Base-by-base conservation (phyloP, 1,140 invertebrate genomes). In the Portunus trituberculatus region DNA sequence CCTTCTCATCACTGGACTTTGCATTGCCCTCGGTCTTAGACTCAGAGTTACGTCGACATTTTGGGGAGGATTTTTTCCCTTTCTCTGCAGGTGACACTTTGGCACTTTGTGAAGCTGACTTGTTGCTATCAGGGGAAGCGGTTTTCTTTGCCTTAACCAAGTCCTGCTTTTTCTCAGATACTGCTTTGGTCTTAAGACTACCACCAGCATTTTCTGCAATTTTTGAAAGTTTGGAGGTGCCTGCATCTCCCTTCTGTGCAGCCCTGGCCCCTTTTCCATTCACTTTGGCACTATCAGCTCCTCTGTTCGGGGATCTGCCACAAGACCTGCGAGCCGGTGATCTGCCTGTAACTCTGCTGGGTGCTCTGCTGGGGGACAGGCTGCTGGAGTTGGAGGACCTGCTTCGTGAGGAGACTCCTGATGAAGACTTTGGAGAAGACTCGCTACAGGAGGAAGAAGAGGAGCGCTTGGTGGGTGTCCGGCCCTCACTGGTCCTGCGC, bases 331-430 rank as follows among this genome's bases (percentile, higher is more conserved):
- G 82, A 25, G 82, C 84, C 2, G 94, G 91, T 16, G 94, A 95
- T 84, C 87, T 95, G 52, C 52, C 94, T 25, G 91, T 45, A 7
- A 82, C 46, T 45, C 82, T 94, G 76, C 39, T 48, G 6, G 91
- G n/a, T 88, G 94, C 91, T 86, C 91, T 29, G 84, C 94, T 91
- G 52, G 94, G 94, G 45, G 94, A 95, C 76, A 82, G 91, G 59
- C 94, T 95, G 86, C 48, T 93, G 32, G 91, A 91, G 16, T 92
- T 95, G 32, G 91, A 25, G 31, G 94, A 92, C 32, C 84, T 91
- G 87, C 94, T 86, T 89, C 94, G 90, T n/a, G 76, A 87, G 14
- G 91, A 84, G 31, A 86, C 92, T 16, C 91, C 91, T 20, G 28
- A 84, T 88, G 94, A 86, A 48, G 39, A n/a, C 91, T 92, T 95